Percentiles rank a stretch among this genome's conserved stretches.
These are phyloP conservation scores for Silurus aristotelis DNA, from an alignment of 2,797 vertebrate species.

Conservation along the genomic window DNA sequence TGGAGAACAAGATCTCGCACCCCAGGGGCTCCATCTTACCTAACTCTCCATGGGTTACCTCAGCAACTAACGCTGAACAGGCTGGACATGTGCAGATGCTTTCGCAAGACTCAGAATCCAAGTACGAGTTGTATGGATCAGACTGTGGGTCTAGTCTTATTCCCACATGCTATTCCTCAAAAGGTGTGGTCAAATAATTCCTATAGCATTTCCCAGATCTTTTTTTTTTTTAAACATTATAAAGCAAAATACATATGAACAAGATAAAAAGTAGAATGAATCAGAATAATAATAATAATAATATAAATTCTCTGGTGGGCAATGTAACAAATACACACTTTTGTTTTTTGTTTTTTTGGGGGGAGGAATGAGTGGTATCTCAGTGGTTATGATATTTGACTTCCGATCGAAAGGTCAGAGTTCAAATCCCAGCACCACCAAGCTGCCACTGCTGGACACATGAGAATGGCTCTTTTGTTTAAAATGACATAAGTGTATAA, in stretches of 20 bases:
- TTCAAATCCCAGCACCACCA: no score
- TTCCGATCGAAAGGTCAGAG: no score
- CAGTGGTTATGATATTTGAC: no score
- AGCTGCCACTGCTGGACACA: no score
- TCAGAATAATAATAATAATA: neutral
- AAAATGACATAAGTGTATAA: no score
- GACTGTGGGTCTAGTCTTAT: neutral
- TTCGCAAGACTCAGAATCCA: neutral
- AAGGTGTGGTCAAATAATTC: neutral
- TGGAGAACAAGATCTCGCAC: conserved; percentile 1
- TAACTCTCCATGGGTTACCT: conserved; percentile 60
- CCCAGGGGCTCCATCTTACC: neutral
- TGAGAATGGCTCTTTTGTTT: no score
- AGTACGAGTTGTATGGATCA: neutral
- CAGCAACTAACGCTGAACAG: conserved; percentile 61
- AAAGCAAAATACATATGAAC: neutral
- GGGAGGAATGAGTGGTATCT: no score
- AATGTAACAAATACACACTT: no score
- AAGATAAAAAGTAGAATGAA: neutral
- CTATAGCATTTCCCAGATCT: neutral
- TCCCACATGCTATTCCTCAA: neutral
- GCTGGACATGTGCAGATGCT: conserved; percentile 53
- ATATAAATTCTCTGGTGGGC: no score
- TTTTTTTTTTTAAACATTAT: neutral
- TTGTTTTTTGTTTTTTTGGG: no score